Conservation (phyloP, 2,113 vertebrate species). For the Ophiodon elongatus region DNA sequence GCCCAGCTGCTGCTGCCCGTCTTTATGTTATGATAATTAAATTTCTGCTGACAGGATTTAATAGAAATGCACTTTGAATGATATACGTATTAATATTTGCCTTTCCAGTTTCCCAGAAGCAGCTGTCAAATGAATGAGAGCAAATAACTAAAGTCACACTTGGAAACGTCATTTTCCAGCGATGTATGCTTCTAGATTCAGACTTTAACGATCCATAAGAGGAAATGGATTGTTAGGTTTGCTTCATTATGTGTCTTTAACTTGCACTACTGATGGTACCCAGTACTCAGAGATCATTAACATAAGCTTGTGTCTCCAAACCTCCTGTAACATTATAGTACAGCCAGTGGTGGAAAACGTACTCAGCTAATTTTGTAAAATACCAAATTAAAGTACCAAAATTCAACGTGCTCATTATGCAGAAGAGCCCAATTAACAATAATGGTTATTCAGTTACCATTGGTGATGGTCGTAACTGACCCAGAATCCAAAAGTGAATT, state of each 20-base stretch:
- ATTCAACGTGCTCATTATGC: background rate
- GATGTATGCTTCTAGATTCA: background rate
- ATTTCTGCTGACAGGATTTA: constrained; percentile 55
- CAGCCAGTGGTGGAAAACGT: background rate
- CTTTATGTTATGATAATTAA: constrained; percentile 64
- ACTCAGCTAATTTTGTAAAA: background rate
- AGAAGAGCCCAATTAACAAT: background rate
- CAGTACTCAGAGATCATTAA: background rate
- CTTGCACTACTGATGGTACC: constrained; percentile 6
- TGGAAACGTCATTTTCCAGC: constrained; percentile 4
- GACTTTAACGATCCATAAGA: constrained; percentile 18
- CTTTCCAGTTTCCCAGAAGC: constrained; percentile 33
- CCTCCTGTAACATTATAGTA: background rate
- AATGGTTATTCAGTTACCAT: background rate
- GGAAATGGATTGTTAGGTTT: constrained; percentile 11
- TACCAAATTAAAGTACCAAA: background rate
- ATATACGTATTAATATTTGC: constrained; percentile 55
- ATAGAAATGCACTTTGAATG: constrained; percentile 63
- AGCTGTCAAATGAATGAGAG: constrained; percentile 8
- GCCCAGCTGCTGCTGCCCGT: constrained; percentile 4
- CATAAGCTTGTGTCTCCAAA: background rate
- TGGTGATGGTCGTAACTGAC: background rate
- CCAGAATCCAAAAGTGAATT: background rate
- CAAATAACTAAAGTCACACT: constrained; percentile 18
- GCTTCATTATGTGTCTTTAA: constrained; percentile 34